These are phyloP conservation scores for Congeria kusceri DNA, from an alignment of 2,888 invertebrate genomes.

Conservation along the genomic window DNA sequence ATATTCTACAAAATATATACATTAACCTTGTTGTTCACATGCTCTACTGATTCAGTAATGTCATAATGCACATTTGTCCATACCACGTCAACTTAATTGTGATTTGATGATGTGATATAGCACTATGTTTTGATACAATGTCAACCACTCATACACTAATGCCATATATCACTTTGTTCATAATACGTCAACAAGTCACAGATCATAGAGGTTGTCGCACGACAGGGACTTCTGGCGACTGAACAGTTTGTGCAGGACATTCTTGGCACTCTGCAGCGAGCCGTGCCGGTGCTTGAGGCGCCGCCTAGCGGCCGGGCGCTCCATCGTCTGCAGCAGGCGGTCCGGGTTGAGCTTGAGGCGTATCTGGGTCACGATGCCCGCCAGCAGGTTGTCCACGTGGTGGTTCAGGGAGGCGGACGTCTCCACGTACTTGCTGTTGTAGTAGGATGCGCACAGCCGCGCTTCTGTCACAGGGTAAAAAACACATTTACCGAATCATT, in stretches of 20 bases:
- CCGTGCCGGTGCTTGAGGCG: slow-evolving; percentile 48
- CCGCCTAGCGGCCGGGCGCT: slow-evolving; percentile 8
- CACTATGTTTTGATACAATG: no score
- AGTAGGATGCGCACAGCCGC: slow-evolving; percentile 55
- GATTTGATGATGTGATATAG: no score
- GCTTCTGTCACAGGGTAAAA: slow-evolving; percentile 63
- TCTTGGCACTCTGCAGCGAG: slow-evolving; percentile 50
- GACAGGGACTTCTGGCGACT: slow-evolving; percentile 61
- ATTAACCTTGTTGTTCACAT: no score
- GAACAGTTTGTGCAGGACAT: slow-evolving; percentile 52
- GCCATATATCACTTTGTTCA: no score
- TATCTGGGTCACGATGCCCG: slow-evolving; percentile 96
- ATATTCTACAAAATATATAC: no score
- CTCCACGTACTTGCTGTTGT: slow-evolving; percentile 96
- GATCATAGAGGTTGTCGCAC: slow-evolving; percentile 61
- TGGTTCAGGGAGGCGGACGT: slow-evolving; percentile 98
- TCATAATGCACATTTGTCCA: no score
- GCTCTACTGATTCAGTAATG: no score
- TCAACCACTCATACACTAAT: no score
- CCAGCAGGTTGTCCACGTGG: slow-evolving; percentile 97
- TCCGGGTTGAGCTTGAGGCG: slow-evolving; percentile 88
- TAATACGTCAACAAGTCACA: slow-evolving; percentile 29
- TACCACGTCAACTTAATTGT: no score
- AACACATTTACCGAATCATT: no score
- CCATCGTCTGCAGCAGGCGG: slow-evolving; percentile 40